phyloP scores from a whole-genome alignment of 2,113 vertebrate genomes.

The Periophthalmus modestus region DNA sequence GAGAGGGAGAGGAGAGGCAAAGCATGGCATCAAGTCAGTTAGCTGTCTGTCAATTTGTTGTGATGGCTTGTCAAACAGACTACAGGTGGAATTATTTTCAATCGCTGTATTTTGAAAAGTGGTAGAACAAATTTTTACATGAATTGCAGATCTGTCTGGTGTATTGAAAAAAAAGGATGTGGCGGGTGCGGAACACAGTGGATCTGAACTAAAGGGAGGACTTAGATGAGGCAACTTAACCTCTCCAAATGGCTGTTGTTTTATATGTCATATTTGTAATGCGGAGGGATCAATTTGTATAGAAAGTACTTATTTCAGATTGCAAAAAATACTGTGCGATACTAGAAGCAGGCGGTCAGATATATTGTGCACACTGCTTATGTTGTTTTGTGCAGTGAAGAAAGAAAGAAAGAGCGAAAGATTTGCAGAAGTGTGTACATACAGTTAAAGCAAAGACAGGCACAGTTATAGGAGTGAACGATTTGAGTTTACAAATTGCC shows the following conservation, averaged over 20 bases:
- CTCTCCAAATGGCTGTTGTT: background rate
- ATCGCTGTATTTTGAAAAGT: slow-evolving; percentile 9
- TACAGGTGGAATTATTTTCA: slow-evolving; percentile 39
- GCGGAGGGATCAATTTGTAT: background rate
- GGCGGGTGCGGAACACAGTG: background rate
- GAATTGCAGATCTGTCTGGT: background rate
- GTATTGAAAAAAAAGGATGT: background rate
- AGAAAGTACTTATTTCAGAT: background rate
- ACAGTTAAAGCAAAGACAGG: too few relatives aligned
- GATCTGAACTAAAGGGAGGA: background rate
- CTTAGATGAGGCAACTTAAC: background rate
- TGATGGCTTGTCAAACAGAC: slow-evolving; percentile 52
- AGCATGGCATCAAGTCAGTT: slow-evolving; percentile 55
- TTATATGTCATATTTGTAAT: background rate
- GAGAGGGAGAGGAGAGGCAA: slow-evolving; percentile 32
- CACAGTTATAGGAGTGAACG: too few relatives aligned
- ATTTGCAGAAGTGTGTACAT: too few relatives aligned
- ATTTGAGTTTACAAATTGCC: too few relatives aligned
- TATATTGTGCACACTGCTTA: background rate
- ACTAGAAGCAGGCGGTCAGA: background rate
- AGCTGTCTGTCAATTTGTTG: slow-evolving; percentile 60
- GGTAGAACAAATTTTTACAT: slow-evolving; percentile 28
- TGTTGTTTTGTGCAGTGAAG: too few relatives aligned
- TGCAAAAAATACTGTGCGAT: background rate
- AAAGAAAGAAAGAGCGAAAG: too few relatives aligned